Evolutionary conservation across 2,797 vertebrate genomes (phyloP).

Genomic region (Trichosurus vulpecula): DNA sequence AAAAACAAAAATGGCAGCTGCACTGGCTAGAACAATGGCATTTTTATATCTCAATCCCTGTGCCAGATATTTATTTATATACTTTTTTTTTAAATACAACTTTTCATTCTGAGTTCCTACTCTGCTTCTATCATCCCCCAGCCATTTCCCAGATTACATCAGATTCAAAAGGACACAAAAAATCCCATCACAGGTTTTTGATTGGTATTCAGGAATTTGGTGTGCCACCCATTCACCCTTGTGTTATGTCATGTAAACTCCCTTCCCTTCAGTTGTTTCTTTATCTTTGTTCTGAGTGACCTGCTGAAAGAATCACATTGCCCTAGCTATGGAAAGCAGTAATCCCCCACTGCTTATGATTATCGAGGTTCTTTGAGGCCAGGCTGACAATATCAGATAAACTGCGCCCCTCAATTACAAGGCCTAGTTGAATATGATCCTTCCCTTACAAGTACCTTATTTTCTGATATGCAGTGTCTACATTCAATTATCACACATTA

Average conservation of each 20-base stretch:
- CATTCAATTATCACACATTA: constrained; percentile 73
- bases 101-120: constrained; percentile 25
- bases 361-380: constrained; percentile 60
- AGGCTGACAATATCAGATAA: constrained; percentile 57
- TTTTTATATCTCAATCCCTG: accelerated
- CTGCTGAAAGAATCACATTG: constrained; percentile 8
- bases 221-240: neutral
- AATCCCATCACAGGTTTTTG: neutral
- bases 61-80: neutral
- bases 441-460: constrained; percentile 66
- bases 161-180: constrained; percentile 54
- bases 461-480: constrained; percentile 65
- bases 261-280: constrained; percentile 4
- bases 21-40: accelerated
- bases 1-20: neutral
- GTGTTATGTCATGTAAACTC: neutral
- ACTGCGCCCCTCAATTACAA: constrained; percentile 66
- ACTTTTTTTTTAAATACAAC: constrained; percentile 33
- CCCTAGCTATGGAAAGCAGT: constrained; percentile 18
- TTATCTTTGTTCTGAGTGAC: constrained; percentile 57
- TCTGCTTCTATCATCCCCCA: constrained; percentile 1
- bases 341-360: constrained; percentile 61
- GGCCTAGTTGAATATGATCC: constrained; percentile 57
- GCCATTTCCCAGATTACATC: constrained; percentile 53
- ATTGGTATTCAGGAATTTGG: neutral